Conservation (phyloP, 1,140 invertebrate genomes). For the Drosophila trapezifrons region DNA sequence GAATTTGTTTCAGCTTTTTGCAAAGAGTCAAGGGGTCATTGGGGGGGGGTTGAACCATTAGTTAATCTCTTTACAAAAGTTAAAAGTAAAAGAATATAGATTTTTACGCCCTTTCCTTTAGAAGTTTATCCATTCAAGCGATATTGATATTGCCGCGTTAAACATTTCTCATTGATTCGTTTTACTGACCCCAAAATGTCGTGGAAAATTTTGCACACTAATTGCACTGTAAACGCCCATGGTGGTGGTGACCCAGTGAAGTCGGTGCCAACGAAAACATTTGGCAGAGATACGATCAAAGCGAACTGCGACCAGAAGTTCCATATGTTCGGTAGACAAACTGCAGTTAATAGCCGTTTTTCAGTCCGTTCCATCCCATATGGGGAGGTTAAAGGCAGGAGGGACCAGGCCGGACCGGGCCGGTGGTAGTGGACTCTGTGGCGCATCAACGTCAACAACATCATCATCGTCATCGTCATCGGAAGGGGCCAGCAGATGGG, state of each 20-base stretch:
- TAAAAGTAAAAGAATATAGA: background rate
- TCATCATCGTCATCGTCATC: conserved; percentile 55
- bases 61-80: conserved; percentile 10
- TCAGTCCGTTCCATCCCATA: conserved; percentile 12
- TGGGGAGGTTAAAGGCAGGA: background rate
- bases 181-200: conserved; percentile 44
- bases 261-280: conserved; percentile 76
- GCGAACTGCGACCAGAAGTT: conserved; percentile 57
- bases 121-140: background rate
- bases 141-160: conserved; percentile 11
- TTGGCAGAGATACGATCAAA: conserved; percentile 68
- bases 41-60: background rate
- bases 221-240: conserved; percentile 50
- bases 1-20: conserved; percentile 19
- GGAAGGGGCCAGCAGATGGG: conserved; percentile 28
- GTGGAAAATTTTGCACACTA: conserved; percentile 33
- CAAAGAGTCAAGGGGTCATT: conserved; percentile 5
- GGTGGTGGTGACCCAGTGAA: conserved; percentile 55
- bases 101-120: background rate
- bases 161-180: conserved; percentile 12
- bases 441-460: conserved; percentile 75
- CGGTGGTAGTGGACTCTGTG: conserved; percentile 41
- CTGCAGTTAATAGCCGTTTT: conserved; percentile 61
- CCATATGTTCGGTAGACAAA: conserved; percentile 63
- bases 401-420: conserved; percentile 3